Base-by-base conservation (phyloP, 2,888 invertebrate genomes). In the Octodonta nipae region DNA sequence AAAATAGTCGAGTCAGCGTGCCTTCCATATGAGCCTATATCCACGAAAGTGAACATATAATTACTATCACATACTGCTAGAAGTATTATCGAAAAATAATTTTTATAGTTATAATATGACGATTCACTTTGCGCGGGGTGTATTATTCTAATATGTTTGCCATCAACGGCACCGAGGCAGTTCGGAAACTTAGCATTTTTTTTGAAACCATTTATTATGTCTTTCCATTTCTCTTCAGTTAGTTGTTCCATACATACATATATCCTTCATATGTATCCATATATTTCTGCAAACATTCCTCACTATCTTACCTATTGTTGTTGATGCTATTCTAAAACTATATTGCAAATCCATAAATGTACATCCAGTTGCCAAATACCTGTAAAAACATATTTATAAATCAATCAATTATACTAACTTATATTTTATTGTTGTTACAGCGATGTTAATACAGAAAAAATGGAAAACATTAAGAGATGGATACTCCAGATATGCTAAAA, bases 131-230 rank as follows among this genome's bases (percentile, higher is more conserved):
- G 14, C 13, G 13, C 11, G 8, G 28, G 31, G 11, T 13, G 13
- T 31, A 25, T 4, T 17, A 35, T 13, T 15, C 22, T 17, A 14
- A 35, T 31, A 14, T 31, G 31, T 17, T 35, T 35, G 12, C 34
- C 30, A 17, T 33, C 28, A 16, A 28, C 13, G 8, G 33, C 33
- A 10, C 33, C 33, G 2, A 32, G 4, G 4, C 15, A 25, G 15
- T 34, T 26, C 11, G 34, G 31, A 11, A 34, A 34, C 13, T 34
- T 22, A 12, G 30, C 24, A 20, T 12, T 26, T 4, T 5, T 13
- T 15, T n/a, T 10, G 26, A 34, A 30, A n/a, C 24, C n/a, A 15
- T 30, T 20, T 8, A 28, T 31, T 28, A 26, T 31, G 22, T 13
- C 3, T 24, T 14, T 17, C 24, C 28, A 15, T 22, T 11, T 24